Evolutionary conservation across 2,113 vertebrate genomes (phyloP).

Genomic region (Alethe diademata): DNA sequence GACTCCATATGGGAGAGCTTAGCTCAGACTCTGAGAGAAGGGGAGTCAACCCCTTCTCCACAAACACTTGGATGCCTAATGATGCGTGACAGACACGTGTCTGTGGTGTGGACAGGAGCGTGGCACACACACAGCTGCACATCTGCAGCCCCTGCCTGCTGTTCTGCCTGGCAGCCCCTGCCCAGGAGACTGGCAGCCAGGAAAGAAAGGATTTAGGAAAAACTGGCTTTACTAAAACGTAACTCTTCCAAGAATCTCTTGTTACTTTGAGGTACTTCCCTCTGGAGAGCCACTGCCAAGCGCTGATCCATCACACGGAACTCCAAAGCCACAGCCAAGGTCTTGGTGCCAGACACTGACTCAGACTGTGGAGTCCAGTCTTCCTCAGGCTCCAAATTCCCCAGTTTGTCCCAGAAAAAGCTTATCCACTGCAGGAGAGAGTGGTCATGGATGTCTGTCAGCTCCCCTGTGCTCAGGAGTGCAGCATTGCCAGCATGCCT

Average conservation of each 20-base stretch:
- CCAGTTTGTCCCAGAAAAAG: neutral
- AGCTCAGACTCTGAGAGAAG: neutral
- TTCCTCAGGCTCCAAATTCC: neutral
- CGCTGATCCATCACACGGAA: neutral
- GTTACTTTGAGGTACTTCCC: neutral
- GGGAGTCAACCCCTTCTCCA: neutral
- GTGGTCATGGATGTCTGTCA: accelerated
- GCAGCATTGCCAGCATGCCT: neutral
- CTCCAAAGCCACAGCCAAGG: neutral
- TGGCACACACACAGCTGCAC: neutral
- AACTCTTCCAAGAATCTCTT: neutral
- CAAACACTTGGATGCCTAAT: neutral
- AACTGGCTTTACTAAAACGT: neutral
- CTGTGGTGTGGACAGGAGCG: neutral
- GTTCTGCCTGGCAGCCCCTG: neutral
- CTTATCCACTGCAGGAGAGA: neutral
- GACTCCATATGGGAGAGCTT: neutral
- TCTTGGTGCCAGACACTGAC: neutral
- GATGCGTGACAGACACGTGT: accelerated
- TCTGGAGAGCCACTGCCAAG: neutral
- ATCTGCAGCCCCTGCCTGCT: neutral
- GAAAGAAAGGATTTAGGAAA: neutral
- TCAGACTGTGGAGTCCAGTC: neutral
- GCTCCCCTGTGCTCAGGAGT: neutral
- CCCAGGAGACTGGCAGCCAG: neutral